A percentile compares a stretch with the other conserved stretches of the same genome.
Evolutionary conservation across 2,113 vertebrate species (phyloP).

Genomic region (Beaufortia kweichowensis): DNA sequence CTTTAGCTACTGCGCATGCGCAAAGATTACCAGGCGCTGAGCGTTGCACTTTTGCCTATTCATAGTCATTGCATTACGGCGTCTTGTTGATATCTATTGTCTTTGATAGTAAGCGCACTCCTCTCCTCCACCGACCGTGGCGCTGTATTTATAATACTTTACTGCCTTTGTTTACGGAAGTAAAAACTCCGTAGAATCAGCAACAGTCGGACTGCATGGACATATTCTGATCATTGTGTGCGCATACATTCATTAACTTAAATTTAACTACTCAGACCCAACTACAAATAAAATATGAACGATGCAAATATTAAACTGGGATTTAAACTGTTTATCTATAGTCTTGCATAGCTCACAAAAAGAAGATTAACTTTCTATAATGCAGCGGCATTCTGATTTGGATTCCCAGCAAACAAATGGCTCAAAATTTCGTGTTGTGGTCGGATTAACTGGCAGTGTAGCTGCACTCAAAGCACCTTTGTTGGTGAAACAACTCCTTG

Average conservation of each 20-base stretch:
- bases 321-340: not conserved
- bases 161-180: slow-evolving; percentile 69
- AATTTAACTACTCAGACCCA: too few species aligned
- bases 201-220: too few species aligned
- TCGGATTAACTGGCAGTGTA: slow-evolving; percentile 92
- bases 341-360: not conserved
- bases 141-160: slow-evolving; percentile 23
- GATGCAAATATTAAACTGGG: not conserved
- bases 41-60: too few species aligned
- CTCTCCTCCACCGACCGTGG: not conserved
- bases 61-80: too few species aligned
- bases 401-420: slow-evolving; percentile 34
- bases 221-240: too few species aligned
- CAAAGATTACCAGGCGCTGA: too few species aligned
- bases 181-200: too few species aligned
- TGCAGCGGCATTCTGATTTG: slow-evolving; percentile 56
- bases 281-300: not conserved
- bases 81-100: not conserved
- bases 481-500: slow-evolving; percentile 77
- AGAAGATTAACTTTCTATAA: slow-evolving; percentile 14
- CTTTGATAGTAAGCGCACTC: not conserved
- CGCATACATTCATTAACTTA: too few species aligned
- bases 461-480: slow-evolving; percentile 89
- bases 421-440: slow-evolving; percentile 68
- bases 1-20: too few species aligned